A percentile compares a stretch with the other conserved stretches of the same genome.
phyloP scores from a whole-genome alignment of 1,140 invertebrate genomes.

The Drosophila bocki region DNA sequence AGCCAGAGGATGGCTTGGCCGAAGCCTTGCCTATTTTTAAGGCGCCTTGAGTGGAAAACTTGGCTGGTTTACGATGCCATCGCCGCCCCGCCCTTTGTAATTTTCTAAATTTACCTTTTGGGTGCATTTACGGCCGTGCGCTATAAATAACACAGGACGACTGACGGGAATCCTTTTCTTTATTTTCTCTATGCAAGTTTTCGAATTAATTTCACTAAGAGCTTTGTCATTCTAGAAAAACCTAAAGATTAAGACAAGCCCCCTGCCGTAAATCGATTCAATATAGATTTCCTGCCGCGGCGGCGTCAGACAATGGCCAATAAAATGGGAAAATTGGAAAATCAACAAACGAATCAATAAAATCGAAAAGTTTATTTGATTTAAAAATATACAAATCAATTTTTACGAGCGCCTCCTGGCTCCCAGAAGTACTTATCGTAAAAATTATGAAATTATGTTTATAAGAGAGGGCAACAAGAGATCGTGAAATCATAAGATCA shows the following conservation, averaged over 20 bases:
- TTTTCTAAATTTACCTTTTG: conserved; percentile 57
- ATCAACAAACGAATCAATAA: conserved; percentile 81
- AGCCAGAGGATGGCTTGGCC: background rate
- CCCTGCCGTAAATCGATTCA: conserved; percentile 9
- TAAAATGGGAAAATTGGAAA: conserved; percentile 37
- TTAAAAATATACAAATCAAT: conserved; percentile 80
- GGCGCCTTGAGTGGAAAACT: conserved; percentile 43
- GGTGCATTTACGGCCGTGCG: conserved; percentile 38
- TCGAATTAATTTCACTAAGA: conserved; percentile 66
- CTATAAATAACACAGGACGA: conserved; percentile 56
- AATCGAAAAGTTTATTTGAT: conserved; percentile 74
- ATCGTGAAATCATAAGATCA: background rate
- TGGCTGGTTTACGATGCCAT: conserved; percentile 29
- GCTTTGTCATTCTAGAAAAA: conserved; percentile 24
- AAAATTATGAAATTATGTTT: conserved; percentile 75
- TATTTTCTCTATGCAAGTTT: conserved; percentile 17
- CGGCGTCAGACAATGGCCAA: conserved; percentile 1
- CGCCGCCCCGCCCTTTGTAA: conserved; percentile 19
- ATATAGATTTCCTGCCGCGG: conserved; percentile 25
- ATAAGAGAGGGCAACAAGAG: conserved; percentile 3
- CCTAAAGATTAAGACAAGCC: conserved; percentile 6
- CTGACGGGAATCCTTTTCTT: conserved; percentile 31
- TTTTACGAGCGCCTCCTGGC: conserved; percentile 52
- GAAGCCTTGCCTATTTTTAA: conserved; percentile 49
- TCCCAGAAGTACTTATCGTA: conserved; percentile 62